These are phyloP conservation scores for Epinephelus awoara DNA, from an alignment of 2,797 vertebrate species.

Conservation along the genomic window DNA sequence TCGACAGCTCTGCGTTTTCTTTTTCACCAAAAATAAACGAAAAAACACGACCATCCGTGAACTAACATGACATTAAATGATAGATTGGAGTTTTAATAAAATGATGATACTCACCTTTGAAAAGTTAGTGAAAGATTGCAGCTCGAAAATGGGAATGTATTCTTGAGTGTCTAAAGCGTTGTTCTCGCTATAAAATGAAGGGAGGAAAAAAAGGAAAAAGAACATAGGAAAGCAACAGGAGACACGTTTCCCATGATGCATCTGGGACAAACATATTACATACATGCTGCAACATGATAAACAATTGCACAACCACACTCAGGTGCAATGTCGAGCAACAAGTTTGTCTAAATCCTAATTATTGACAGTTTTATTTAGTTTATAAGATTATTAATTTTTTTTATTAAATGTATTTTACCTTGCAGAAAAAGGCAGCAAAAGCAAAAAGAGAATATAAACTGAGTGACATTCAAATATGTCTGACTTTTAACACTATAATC, in stretches of 20 bases:
- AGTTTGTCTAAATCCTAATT: neutral
- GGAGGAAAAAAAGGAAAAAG: conserved; percentile 78
- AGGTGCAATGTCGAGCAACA: neutral
- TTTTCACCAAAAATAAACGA: conserved; percentile 72
- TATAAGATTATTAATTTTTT: neutral
- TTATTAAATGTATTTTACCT: neutral
- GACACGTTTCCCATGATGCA: conserved; percentile 85
- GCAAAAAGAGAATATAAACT: neutral
- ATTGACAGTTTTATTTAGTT: conserved; percentile 16
- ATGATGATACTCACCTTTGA: conserved; percentile 70
- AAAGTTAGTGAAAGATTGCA: conserved; percentile 60
- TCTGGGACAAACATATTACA: conserved; percentile 72
- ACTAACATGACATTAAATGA: conserved; percentile 45
- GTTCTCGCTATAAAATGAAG: conserved; percentile 84
- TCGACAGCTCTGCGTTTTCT: conserved; percentile 69
- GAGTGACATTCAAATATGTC: neutral
- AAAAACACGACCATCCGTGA: conserved; percentile 56
- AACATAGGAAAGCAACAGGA: conserved; percentile 77
- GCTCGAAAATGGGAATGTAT: conserved; percentile 65
- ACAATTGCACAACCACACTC: conserved; percentile 8
- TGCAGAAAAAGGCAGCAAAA: neutral
- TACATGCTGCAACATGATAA: conserved; percentile 53
- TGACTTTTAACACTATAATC: neutral
- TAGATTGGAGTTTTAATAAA: conserved; percentile 58
- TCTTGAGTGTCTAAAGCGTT: conserved; percentile 81